These are phyloP conservation scores for Anagrus nilaparvatae DNA, from an alignment of 1,140 invertebrate genomes.

Conservation along the genomic window DNA sequence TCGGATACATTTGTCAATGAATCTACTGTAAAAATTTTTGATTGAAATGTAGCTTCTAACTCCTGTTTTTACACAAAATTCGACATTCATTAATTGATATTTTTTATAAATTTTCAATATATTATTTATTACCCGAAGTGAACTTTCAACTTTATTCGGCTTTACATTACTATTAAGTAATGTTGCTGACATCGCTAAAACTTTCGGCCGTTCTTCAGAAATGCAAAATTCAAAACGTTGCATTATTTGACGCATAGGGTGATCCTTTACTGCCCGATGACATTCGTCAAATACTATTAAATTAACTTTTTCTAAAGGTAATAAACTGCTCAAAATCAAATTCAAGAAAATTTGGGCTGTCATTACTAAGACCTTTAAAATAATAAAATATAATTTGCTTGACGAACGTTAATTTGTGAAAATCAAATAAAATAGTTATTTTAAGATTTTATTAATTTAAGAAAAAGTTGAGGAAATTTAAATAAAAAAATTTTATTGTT, in stretches of 20 bases:
- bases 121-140: too few species aligned
- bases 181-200: conserved; percentile 77
- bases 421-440: too few species aligned
- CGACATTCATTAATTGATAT: too few species aligned
- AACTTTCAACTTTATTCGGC: too few species aligned
- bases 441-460: too few species aligned
- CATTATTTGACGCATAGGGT: conserved; percentile 68
- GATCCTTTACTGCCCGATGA: conserved; percentile 67
- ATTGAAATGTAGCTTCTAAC: conserved; percentile 65
- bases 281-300: conserved; percentile 89
- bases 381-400: too few species aligned
- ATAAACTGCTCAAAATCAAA: conserved; percentile 53
- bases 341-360: conserved; percentile 74
- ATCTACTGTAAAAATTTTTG: conserved; percentile 60
- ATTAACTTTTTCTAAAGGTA: conserved; percentile 54
- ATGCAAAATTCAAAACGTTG: conserved; percentile 43
- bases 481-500: not conserved
- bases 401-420: too few species aligned
- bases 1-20: conserved; percentile 52
- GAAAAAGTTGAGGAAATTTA: too few species aligned
- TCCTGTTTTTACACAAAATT: too few species aligned
- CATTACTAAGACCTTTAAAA: conserved; percentile 70
- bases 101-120: too few species aligned
- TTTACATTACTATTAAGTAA: conserved; percentile 66
- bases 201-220: conserved; percentile 47